These are phyloP conservation scores for Scrobipalpa costella DNA, from an alignment of 2,888 invertebrate genomes.

Conservation along the genomic window DNA sequence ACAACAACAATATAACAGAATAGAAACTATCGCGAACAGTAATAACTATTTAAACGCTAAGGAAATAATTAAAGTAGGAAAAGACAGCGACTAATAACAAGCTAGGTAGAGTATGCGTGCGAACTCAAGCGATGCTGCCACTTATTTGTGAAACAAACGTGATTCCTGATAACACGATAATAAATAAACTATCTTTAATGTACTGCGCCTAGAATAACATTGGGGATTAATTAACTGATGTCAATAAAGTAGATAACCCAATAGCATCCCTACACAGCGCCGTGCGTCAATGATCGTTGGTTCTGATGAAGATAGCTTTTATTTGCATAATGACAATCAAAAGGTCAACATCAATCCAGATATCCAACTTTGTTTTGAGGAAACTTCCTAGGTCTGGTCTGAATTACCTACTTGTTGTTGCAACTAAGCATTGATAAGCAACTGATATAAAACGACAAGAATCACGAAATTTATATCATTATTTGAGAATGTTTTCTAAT, in stretches of 20 bases:
- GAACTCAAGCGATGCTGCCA: constrained; percentile 38
- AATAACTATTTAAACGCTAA: background rate
- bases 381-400: background rate
- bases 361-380: constrained; percentile 18
- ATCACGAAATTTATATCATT: background rate
- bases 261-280: constrained; percentile 44
- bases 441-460: too few species aligned
- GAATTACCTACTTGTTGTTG: background rate
- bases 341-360: constrained; percentile 59
- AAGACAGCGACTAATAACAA: background rate
- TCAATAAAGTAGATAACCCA: constrained; percentile 59
- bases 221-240: constrained; percentile 58
- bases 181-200: constrained; percentile 27
- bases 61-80: background rate
- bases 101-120: constrained; percentile 38
- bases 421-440: background rate
- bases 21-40: background rate
- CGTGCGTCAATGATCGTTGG: constrained; percentile 63
- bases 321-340: constrained; percentile 52
- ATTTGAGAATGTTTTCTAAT: background rate
- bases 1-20: background rate
- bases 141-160: constrained; percentile 43
- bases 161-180: constrained; percentile 45
- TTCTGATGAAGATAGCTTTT: constrained; percentile 43
- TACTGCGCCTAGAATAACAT: constrained; percentile 31